Evolutionary conservation across 2,888 invertebrate genomes (phyloP), one percentile per base, ranked within the genome.

Genomic region (Clusia tigrina): DNA sequence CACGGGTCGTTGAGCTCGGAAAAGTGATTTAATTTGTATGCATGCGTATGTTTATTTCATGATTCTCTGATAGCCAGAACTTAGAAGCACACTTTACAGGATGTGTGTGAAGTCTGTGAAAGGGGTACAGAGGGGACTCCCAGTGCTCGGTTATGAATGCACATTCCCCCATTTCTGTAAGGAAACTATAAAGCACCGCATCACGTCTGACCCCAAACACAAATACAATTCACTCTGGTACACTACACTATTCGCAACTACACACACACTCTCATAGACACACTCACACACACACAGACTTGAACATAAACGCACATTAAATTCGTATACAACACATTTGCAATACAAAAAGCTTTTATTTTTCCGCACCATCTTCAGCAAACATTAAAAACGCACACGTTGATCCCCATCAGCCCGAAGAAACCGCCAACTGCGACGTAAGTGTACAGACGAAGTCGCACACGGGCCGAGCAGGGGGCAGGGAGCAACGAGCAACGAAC

Each of bases 371-470:
- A 58, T 51, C 58, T 32, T 58, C 22, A 18, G 37, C 26, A 26
- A 26, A 32, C 58, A 58, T 58, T 58, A 58, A 58, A 58, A 48
- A 52, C 58, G 58, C 52, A 51, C 58, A 58, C 58, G 58, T 58
- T 51, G 58, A 58, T 25, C 25, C 17, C 48, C 15, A 57, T n/a
- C 25, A 23, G 26, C 58, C 25, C 3, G 48, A 48, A 48, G 48
- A 54, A 59, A 59, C 59, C 59, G 48, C 59, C 42, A 38, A 59
- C 53, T 59, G 59, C 59, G 59, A 59, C 37, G 32, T 51, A 58
- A 58, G 38, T 42, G 42, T 42, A 15, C 3, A 42, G 71, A 68
- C 69, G 68, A 63, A 71, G 70, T 61, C 60, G 22, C 20, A n/a
- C 20, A 32, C 26, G n/a, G n/a, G 26, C 22, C 24, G 20, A 37